phyloP scores from a whole-genome alignment of 2,888 invertebrate species.

The Oasisia sp. region DNA sequence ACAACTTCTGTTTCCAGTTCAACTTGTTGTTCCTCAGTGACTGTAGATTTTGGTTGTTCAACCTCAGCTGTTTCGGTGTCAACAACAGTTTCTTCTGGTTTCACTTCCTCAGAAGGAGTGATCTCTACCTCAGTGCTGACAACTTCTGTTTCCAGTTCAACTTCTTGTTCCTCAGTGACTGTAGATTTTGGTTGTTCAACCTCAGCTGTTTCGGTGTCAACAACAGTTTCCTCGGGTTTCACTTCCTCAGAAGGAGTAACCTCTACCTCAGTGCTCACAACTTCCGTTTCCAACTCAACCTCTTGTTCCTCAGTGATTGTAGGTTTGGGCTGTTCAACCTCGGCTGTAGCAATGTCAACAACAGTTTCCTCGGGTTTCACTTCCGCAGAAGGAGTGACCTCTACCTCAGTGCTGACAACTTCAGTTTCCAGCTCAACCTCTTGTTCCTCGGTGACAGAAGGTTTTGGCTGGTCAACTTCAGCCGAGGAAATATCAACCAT shows the following conservation, averaged over 20 bases:
- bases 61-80: neutral
- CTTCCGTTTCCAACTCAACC: neutral
- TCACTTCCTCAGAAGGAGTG: neutral
- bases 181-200: conserved; percentile 19
- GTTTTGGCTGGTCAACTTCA: conserved; percentile 17
- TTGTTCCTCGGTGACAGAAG: no score
- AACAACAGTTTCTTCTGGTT: neutral
- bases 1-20: conserved; percentile 32
- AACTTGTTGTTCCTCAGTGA: conserved; percentile 22
- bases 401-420: no score
- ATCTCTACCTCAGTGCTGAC: neutral
- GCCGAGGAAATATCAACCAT: neutral
- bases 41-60: neutral
- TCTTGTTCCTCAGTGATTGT: neutral
- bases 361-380: conserved; percentile 14
- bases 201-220: conserved; percentile 25
- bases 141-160: neutral
- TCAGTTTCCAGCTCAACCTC: no score
- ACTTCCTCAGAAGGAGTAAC: conserved; percentile 13
- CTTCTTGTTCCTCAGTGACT: neutral
- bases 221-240: neutral
- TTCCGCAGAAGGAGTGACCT: no score
- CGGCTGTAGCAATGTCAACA: neutral
- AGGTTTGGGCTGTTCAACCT: neutral
- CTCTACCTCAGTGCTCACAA: conserved; percentile 20